Evolutionary conservation across 2,113 vertebrate species (phyloP), one percentile per base, ranked within the genome.

Genomic region (Oreocharis arfaki): DNA sequence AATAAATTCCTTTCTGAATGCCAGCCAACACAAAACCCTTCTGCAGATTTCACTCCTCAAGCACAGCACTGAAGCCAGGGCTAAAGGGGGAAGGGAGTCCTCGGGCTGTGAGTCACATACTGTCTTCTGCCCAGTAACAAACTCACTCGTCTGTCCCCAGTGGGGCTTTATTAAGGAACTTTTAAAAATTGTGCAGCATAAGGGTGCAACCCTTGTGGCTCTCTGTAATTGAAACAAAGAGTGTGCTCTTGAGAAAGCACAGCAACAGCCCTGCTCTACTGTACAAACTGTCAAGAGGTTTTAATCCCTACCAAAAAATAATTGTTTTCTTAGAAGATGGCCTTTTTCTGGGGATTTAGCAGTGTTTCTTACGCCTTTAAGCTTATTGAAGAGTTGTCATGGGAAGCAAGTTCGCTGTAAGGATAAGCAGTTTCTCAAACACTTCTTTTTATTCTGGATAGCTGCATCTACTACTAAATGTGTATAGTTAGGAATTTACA

Each of bases 81-180:
- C 77, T 82, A 27, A 71, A 76, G 86, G 35, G 64, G 91, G 89
- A 84, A 89, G 52, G 76, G 56, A 76, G 52, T 64, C 87, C 81
- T 79, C 2, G 0, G 84, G 42, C 73, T 68, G n/a, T 67, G 89
- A 93, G 69, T 95, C 94, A 89, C 24, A 16, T n/a, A 24, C 44
- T 57, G 28, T 41, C 12, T 64, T 84, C 84, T 92, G 64, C 52
- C 60, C 44, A 32, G 64, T 39, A 89, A 84, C 77, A 71, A 42
- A 74, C 39, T 74, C 27, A 44, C 10, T 86, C 0, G 0, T 47
- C 21, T 1, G 0, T 68, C 60, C 52, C 44, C 61, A 5, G 1
- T 71, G 65, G 30, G 56, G 7, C 35, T 87, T 84, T 61, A 42
- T 35, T 61, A 88, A 47, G 39, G 75, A 75, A 71, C 71, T 63